Evolutionary conservation across 2,797 vertebrate genomes (phyloP), one percentile per base, ranked within the genome.

Genomic region (Poecile montanus): DNA sequence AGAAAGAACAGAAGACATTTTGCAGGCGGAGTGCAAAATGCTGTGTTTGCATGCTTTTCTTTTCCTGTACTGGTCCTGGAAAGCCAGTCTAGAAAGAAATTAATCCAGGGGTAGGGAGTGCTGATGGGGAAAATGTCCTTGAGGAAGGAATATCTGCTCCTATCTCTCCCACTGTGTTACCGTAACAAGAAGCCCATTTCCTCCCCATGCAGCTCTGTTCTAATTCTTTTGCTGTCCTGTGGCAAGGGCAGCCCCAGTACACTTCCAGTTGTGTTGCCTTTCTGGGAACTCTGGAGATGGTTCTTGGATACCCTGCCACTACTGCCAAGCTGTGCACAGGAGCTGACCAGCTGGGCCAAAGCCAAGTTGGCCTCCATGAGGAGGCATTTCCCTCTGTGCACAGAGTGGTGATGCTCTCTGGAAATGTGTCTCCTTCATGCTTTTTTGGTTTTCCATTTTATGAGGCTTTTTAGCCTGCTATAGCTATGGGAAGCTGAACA

Each of bases 1-100:
- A 93, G 61, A 78, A 91, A 61, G 74, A 85, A 40, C 21, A 82
- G 79, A 82, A 92, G 87, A 80, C 68, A 16, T 92, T 94, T 93
- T 94, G 70, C 77, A 76, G 66, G 58, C 44, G 22, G 27, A 68
- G 36, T 73, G 68, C 73, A 80, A 92, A 93, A 61, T 80, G 57
- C 73, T 25, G 10, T 23, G 21, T 86, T 88, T 77, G 50, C 54
- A 30, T 0, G 10, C 58, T 76, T 74, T 89, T 11, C 51, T 91
- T 73, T 87, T 87, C 54, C 53, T 58, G 7, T 79, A 22, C 81
- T 34, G 4, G 19, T 88, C 72, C 54, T 80, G 65, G 72, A 93
- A 95, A 88, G 47, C 68, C 70, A 66, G 73, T 61, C 45, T 63
- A 26, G 79, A 45, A 51, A 42, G 56, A 75, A 54, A 40, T 4